Evolutionary conservation across 92 coral and sea anemone genomes (phyloP).

Genomic region (Zoanthus solanderi): DNA sequence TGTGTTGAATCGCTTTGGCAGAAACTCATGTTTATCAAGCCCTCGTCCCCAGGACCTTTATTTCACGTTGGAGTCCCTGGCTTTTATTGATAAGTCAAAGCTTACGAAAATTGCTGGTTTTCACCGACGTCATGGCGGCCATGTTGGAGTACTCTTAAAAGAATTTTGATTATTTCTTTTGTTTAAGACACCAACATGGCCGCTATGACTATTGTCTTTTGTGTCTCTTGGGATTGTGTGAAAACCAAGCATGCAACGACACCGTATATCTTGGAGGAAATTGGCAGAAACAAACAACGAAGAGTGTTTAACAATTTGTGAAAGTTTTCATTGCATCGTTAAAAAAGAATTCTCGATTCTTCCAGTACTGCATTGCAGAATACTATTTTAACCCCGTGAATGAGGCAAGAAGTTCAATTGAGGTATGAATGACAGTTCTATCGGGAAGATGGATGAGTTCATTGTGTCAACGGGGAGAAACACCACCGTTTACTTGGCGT

Average conservation of each 20-base stretch:
- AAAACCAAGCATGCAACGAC: too few species aligned
- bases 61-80: too few species aligned
- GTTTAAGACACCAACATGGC: too few species aligned
- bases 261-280: too few species aligned
- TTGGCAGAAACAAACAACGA: background rate
- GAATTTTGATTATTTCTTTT: too few species aligned
- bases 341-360: background rate
- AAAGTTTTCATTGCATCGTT: background rate
- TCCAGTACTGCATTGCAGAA: background rate
- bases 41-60: background rate
- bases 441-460: background rate
- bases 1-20: background rate
- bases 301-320: background rate
- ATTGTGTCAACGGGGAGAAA: slow-evolving; percentile 42
- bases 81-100: background rate
- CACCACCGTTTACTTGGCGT: slow-evolving; percentile 64
- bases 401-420: background rate
- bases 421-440: background rate
- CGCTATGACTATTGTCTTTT: too few species aligned
- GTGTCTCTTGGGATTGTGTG: too few species aligned
- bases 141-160: too few species aligned
- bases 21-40: background rate
- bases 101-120: background rate
- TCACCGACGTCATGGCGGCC: too few species aligned
- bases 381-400: background rate